Base-by-base conservation (phyloP, 1,140 invertebrate species). In the Drosophila suzukii region DNA sequence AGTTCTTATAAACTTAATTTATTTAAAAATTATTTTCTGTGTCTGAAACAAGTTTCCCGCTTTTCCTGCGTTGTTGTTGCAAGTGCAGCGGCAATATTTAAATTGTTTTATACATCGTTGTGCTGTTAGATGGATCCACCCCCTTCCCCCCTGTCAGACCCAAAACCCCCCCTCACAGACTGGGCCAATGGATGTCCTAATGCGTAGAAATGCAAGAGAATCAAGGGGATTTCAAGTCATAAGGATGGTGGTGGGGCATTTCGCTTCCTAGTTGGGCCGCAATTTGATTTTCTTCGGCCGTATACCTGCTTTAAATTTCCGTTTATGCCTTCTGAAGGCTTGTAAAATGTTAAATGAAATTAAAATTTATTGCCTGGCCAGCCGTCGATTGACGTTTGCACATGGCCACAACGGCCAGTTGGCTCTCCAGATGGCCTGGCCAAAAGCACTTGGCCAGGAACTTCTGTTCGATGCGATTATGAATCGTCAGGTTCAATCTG, bases 331-430 rank as follows among this genome's bases (percentile, higher is more conserved):
- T 89, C 80, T 81, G 85, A 89, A 79, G 73, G 84, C 84, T 88
- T 89, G 84, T 89, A 84, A 89, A 89, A 89, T 90, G 84, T 89
- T 90, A 78, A 89, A 90, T 90, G 86, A 89, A 89, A 89, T 84
- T 90, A 68, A 84, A 89, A 89, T 89, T 89, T 89, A 89, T 89
- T 89, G 77, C 84, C 60, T 67, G 73, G 70, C 68, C 84, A 53
- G 47, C 61, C 80, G 20, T 41, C 84, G 84, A 84, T 88, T 89
- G 84, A 88, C 80, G 84, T 80, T 61, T 65, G 77, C 78, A 71
- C 81, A 85, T 77, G 74, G 62, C 50, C 50, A 68, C 50, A 68
- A 46, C 15, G 41, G 60, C 46, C 46, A 49, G 43, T 49, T 43
- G 27, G 47, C 50, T 43, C 24, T 39, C 36, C 36, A 76, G 57